Base-by-base conservation (phyloP, 2,888 invertebrate species). In the Chalcosyrphus nemorum region DNA sequence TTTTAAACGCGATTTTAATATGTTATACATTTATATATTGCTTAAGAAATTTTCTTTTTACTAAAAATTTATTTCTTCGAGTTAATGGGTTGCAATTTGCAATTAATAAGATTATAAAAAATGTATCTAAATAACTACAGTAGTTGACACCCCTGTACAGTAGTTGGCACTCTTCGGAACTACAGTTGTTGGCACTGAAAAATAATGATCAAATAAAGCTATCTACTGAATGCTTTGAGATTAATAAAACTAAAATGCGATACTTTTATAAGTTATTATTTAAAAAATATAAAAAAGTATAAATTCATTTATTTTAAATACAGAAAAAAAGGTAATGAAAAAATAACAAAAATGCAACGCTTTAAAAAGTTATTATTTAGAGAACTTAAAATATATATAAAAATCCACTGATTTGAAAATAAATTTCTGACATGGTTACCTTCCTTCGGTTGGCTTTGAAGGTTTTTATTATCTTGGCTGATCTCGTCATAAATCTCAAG, bases 381-480 rank as follows among this genome's bases (percentile, higher is more conserved):
- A 45, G 17, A 17, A 45, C 19, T 19, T 45, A 19, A 7, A 45
- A 45, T 6, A 17, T 13, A 41, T 13, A 13, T 43, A 43, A 6
- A 43, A 43, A 43, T 43, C 2, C 17, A 43, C 17, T 43, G 15
- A 17, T 43, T 43, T 43, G 29, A 52, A 52, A 29, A 52, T 29
- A 52, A 13, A 15, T 52, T 29, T 52, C 29, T 52, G 13, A 52
- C 27, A n/a, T 27, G 52, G 27, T 27, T 52, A 52, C 52, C 27
- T 52, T 52, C 52, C 13, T 15, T 52, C 29, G 52, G 52, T 27
- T 52, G 29, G 52, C 1, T 29, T 52, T 27, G 52, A 52, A 52
- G 6, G 52, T 27, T 52, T 52, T 52, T 29, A 52, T 52, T 52
- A 52, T 52, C 52, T 47, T 21, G 47, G 47, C 21, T 47, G 21